Evolutionary conservation across 1,140 invertebrate genomes (phyloP).

Genomic region (Littorina saxatilis): DNA sequence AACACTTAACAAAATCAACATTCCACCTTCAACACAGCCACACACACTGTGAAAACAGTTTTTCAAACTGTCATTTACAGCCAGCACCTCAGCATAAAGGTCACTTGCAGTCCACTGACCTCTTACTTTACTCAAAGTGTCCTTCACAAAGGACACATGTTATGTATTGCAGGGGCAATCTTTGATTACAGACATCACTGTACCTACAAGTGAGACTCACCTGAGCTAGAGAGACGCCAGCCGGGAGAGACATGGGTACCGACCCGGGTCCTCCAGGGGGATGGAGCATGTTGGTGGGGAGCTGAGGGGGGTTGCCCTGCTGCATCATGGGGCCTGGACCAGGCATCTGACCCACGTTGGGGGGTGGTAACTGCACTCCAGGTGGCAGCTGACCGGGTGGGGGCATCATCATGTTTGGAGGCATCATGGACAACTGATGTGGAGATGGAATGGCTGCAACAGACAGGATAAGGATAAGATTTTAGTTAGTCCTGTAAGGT

Average conservation of each 20-base stretch:
- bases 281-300: conserved; percentile 4
- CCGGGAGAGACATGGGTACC: conserved; percentile 8
- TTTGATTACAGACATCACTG: neutral
- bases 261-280: neutral
- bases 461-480: too few species aligned
- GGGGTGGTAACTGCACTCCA: conserved; percentile 46
- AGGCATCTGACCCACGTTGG: conserved; percentile 15
- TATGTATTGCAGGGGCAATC: too few species aligned
- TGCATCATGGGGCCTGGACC: conserved; percentile 10
- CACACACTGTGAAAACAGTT: too few species aligned
- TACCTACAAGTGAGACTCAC: neutral
- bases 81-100: too few species aligned
- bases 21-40: too few species aligned
- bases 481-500: too few species aligned
- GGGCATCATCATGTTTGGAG: conserved; percentile 71
- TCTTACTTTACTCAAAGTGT: neutral
- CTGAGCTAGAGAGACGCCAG: neutral
- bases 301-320: neutral
- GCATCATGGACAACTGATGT: conserved; percentile 57
- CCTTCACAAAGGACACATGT: too few species aligned
- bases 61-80: too few species aligned
- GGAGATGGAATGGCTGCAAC: conserved; percentile 47
- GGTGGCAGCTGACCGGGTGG: conserved; percentile 65
- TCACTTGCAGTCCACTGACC: neutral
- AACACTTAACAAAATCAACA: too few species aligned